phyloP scores from a whole-genome alignment of 1,140 invertebrate genomes.

The Nymphalis io region DNA sequence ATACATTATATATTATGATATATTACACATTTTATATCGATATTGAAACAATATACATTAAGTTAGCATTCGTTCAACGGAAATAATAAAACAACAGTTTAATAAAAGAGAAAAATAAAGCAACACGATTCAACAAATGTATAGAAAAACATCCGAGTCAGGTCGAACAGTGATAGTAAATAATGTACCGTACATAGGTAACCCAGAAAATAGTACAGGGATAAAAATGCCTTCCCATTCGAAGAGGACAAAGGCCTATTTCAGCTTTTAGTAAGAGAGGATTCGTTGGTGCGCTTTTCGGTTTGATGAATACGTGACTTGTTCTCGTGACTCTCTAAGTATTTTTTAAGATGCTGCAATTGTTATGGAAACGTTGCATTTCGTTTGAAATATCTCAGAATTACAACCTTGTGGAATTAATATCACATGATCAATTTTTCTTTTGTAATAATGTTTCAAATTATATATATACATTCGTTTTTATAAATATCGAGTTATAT shows the following conservation, averaged over 20 bases:
- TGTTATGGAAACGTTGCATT: neutral
- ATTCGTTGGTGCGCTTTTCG: constrained; percentile 16
- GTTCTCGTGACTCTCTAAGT: constrained; percentile 1
- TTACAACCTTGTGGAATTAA: no score
- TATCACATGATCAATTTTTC: no score
- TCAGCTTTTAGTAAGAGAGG: constrained; percentile 27
- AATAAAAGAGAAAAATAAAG: neutral
- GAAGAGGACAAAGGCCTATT: constrained; percentile 20
- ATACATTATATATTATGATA: no score
- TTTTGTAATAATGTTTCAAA: no score
- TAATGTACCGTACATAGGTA: constrained; percentile 12
- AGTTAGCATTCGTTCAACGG: no score
- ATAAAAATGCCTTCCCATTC: constrained; percentile 20
- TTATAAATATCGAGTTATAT: no score
- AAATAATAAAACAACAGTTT: neutral
- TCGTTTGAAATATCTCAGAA: neutral
- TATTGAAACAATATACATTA: no score
- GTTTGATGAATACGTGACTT: constrained; percentile 26
- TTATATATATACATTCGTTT: no score
- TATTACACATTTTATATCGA: no score
- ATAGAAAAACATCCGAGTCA: constrained; percentile 7
- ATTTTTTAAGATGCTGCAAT: constrained; percentile 11
- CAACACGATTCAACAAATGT: neutral
- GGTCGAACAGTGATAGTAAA: constrained; percentile 1
- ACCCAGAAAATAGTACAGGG: constrained; percentile 16